Evolutionary conservation across 2,113 vertebrate species (phyloP), one percentile per base, ranked within the genome.

Genomic region (Bubo blakistoni): DNA sequence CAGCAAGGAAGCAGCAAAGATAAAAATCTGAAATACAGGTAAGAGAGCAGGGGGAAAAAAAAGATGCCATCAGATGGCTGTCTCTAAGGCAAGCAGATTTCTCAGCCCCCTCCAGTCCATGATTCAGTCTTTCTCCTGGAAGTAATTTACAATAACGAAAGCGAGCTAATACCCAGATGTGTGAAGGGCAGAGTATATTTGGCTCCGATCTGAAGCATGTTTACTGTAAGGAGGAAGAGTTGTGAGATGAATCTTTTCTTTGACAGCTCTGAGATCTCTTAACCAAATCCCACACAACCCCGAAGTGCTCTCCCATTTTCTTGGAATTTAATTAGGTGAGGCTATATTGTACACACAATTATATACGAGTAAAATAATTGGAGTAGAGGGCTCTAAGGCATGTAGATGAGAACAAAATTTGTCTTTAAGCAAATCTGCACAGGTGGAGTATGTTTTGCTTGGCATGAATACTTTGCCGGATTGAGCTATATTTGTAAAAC

Each of bases 51-150:
- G 29, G 47, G 7, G 27, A 47, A 47, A 40, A 29, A 20, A 36
- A 55, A 70, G 72, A 61, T 57, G 73, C 59, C 70, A 24, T 5
- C 47, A 49, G 71, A 62, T 21, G 63, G 38, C 19, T 42, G 55
- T 20, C 29, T 71, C 59, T 4, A 40, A 47, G 8, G 47, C 11
- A 26, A 84, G 72, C 83, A 72, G 69, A 52, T 73, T 65, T 24
- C 91, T 84, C 92, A 79, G 80, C 47, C 69, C 82, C 69, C 88
- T 91, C 86, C 65, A 59, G 42, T 0, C 52, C 77, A 7, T 92
- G 91, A 96, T 95, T 89, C 95, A 96, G 70, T 47, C 57, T 38
- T 92, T 86, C 90, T 94, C 94, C 83, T 96, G 88, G 95, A 96
- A 92, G 66, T 47, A 36, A 96, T 94, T 93, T 72, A n/a, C 77